These are phyloP conservation scores for Maconellicoccus hirsutus DNA, from an alignment of 1,140 invertebrate genomes.

Conservation along the genomic window DNA sequence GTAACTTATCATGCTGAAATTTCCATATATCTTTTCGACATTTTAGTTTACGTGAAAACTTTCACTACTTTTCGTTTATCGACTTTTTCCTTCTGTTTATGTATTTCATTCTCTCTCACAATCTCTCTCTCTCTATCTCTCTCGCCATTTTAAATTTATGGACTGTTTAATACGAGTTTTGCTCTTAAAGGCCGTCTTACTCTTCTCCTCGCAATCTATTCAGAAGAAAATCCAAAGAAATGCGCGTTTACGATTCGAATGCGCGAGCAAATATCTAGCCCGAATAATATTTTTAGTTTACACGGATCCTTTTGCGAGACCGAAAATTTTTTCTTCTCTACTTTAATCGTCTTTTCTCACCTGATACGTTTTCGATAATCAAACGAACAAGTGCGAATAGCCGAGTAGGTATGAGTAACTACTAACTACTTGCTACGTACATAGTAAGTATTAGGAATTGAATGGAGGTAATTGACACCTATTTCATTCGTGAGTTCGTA, in stretches of 20 bases:
- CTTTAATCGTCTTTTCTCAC: too few species aligned
- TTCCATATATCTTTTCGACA: slow-evolving; percentile 9
- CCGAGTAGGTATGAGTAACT: too few species aligned
- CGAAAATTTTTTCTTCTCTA: neutral
- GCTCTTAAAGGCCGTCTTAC: neutral
- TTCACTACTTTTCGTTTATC: neutral
- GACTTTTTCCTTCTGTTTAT: slow-evolving; percentile 9
- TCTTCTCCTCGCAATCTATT: too few species aligned
- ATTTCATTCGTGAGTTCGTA: too few species aligned
- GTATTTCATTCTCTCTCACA: neutral
- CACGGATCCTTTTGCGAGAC: neutral
- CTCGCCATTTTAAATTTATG: neutral
- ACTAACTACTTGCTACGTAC: too few species aligned
- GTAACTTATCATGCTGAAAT: neutral
- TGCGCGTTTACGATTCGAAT: neutral
- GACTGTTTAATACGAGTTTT: neutral
- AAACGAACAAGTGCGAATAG: too few species aligned
- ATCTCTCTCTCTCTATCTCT: too few species aligned
- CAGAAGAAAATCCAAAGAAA: neutral
- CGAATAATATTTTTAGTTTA: neutral
- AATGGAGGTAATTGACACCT: too few species aligned
- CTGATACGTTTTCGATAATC: too few species aligned
- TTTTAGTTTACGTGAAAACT: slow-evolving; percentile 5
- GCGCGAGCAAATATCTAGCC: neutral
- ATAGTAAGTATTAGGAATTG: too few species aligned